Evolutionary conservation across 2,113 vertebrate genomes (phyloP).

Genomic region (Ceyx cyanopectus): DNA sequence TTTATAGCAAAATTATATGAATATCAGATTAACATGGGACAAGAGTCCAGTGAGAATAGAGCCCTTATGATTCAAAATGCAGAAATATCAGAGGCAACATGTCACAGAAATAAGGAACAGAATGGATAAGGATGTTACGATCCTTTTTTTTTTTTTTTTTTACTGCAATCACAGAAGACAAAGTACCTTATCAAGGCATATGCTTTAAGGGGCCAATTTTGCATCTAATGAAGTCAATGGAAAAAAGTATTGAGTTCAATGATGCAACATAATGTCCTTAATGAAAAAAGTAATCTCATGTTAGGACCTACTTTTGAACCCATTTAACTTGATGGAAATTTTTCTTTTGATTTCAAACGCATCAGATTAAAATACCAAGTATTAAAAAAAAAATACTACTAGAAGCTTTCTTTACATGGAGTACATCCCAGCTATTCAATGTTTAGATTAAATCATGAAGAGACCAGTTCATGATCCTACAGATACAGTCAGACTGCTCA

Average conservation of each 20-base stretch:
- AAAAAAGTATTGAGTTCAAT: conserved; percentile 34
- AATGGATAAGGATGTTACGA: neutral
- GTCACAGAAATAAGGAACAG: conserved; percentile 34
- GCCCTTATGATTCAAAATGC: conserved; percentile 61
- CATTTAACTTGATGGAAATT: conserved; percentile 36
- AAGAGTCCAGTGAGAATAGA: conserved; percentile 56
- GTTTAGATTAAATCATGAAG: neutral
- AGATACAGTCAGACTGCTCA: neutral
- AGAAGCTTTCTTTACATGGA: neutral
- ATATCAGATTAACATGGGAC: conserved; percentile 65
- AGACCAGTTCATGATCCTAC: neutral
- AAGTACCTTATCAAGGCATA: conserved; percentile 16
- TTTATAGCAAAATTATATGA: conserved; percentile 61
- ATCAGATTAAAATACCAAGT: neutral
- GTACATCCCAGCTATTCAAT: neutral
- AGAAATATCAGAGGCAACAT: conserved; percentile 48
- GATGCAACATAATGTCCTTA: conserved; percentile 37
- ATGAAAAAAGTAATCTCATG: conserved; percentile 53
- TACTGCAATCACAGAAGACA: neutral
- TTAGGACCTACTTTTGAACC: conserved; percentile 45
- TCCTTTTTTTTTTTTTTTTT: neutral
- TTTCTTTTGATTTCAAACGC: conserved; percentile 35
- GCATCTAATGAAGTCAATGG: conserved; percentile 34
- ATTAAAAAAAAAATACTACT: neutral
- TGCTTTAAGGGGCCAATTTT: conserved; percentile 42